Conservation (phyloP, 2,113 vertebrate genomes). For the Podiceps cristatus region DNA sequence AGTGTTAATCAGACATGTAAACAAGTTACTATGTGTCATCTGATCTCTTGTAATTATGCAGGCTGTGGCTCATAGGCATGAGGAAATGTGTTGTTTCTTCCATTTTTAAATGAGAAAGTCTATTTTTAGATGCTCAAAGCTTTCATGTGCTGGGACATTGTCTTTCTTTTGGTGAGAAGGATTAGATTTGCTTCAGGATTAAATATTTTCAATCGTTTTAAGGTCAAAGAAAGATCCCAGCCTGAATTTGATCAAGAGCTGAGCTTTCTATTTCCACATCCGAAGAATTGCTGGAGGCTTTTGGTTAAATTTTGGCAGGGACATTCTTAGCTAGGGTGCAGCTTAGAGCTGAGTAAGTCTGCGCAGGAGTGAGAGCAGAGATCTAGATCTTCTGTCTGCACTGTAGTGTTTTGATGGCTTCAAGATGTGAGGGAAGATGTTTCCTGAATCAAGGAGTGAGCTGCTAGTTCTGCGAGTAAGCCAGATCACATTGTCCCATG, state of each 20-base stretch:
- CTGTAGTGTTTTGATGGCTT: background rate
- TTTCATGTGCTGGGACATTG: background rate
- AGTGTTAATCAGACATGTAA: background rate
- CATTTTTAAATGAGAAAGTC: background rate
- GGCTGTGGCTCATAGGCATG: background rate
- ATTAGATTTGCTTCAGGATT: background rate
- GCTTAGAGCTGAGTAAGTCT: background rate
- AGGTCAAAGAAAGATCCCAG: background rate
- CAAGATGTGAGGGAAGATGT: background rate
- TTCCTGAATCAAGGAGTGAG: background rate
- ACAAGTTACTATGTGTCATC: fast-evolving
- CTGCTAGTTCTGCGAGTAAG: background rate
- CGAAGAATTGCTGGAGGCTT: background rate
- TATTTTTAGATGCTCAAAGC: background rate
- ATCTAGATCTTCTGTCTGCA: background rate
- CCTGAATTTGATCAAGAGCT: background rate
- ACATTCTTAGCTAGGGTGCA: background rate
- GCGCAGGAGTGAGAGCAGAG: background rate
- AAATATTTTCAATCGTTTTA: background rate
- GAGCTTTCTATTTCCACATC: background rate
- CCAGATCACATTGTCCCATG: background rate
- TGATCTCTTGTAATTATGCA: background rate
- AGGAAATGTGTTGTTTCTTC: background rate
- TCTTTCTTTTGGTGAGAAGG: background rate
- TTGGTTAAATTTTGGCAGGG: background rate